Conservation (phyloP, 2,888 invertebrate genomes). For the Xestia xanthographa region DNA sequence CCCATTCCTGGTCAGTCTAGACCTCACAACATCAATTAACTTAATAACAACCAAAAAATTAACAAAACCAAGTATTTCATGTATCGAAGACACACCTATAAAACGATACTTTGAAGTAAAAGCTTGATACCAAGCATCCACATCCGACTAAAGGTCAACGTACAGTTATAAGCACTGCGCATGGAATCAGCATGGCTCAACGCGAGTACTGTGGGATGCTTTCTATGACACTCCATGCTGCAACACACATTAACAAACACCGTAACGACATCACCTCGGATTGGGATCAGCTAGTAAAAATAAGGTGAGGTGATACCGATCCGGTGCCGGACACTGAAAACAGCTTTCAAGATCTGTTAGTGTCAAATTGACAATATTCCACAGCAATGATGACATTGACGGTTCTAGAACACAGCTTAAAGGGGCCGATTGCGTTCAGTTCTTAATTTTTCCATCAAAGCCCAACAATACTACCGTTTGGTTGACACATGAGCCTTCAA, state of each 20-base stretch:
- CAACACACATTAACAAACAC: background rate
- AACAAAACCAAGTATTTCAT: slow-evolving; percentile 11
- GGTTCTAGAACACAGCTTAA: no score
- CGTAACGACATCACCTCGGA: background rate
- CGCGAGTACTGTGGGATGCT: background rate
- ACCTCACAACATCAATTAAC: slow-evolving; percentile 24
- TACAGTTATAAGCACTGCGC: background rate
- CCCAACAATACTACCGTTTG: no score
- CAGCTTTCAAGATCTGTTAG: no score
- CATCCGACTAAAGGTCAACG: slow-evolving; percentile 19
- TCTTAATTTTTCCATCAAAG: no score
- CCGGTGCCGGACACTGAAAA: background rate
- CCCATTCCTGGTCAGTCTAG: background rate
- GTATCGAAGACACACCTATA: slow-evolving; percentile 14
- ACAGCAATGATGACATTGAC: no score
- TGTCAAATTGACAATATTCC: no score
- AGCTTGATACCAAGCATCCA: slow-evolving; percentile 42
- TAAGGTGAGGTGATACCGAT: background rate
- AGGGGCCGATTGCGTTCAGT: no score
- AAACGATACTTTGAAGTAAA: slow-evolving; percentile 29
- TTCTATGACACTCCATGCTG: background rate
- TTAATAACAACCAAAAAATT: slow-evolving; percentile 24
- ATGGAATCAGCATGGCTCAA: background rate
- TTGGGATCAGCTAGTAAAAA: background rate
- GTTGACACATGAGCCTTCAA: no score